These are phyloP conservation scores for Holacanthella duospinosa DNA, from an alignment of 2,888 invertebrate genomes.

Conservation along the genomic window DNA sequence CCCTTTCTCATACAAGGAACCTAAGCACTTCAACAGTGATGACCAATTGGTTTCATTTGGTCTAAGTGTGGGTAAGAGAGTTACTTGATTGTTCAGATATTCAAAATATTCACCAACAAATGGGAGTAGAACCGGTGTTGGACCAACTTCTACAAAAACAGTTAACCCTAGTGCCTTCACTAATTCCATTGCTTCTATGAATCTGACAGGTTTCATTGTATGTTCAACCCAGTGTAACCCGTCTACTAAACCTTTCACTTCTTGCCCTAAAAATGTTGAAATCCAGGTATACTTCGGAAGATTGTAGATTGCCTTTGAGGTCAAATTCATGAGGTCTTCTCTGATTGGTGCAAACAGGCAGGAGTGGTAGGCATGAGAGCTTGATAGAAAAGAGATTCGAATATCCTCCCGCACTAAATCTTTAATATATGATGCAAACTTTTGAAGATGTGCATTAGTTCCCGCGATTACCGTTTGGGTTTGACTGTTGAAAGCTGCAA, in stretches of 20 bases:
- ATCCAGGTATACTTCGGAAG: background rate
- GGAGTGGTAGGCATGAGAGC: background rate
- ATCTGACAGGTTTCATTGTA: background rate
- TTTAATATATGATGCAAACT: background rate
- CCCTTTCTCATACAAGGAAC: too few species aligned
- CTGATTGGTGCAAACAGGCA: background rate
- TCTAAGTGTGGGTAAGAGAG: too few species aligned
- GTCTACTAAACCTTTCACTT: background rate
- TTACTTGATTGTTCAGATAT: too few species aligned
- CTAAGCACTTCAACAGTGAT: too few species aligned
- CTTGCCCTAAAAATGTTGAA: background rate
- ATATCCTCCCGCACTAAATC: background rate
- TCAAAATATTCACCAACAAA: too few species aligned
- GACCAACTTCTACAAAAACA: background rate
- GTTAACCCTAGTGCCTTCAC: background rate
- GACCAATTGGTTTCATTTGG: too few species aligned
- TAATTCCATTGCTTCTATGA: background rate
- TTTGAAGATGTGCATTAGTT: background rate
- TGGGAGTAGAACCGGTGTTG: background rate
- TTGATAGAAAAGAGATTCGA: background rate
- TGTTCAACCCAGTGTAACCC: background rate
- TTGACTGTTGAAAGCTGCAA: background rate
- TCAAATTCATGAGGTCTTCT: too few species aligned
- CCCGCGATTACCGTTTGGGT: background rate
- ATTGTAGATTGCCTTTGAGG: too few species aligned